Conservation (phyloP, 2,113 vertebrate species). For the Dendropsophus ebraccatus region DNA sequence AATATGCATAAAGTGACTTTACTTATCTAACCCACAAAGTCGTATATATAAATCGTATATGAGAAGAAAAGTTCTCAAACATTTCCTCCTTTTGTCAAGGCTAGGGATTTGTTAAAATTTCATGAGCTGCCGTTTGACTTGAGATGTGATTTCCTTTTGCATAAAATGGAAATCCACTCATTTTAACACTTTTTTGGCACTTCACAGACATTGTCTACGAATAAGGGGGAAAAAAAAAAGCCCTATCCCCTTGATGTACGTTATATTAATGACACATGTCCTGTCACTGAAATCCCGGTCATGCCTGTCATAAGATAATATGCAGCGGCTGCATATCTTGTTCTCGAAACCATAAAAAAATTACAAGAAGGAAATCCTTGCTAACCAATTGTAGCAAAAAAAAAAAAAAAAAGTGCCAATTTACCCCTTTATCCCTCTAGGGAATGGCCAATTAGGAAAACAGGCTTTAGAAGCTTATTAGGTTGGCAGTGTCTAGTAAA, state of each 20-base stretch:
- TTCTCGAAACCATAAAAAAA: slow-evolving; percentile 46
- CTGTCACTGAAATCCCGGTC: slow-evolving; percentile 38
- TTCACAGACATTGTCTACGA: neutral
- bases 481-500: slow-evolving; percentile 52
- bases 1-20: neutral
- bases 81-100: neutral
- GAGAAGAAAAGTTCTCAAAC: neutral
- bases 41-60: neutral
- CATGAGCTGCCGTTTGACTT: neutral
- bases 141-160: neutral
- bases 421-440: slow-evolving; percentile 50
- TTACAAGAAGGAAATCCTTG: slow-evolving; percentile 55
- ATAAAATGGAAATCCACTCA: slow-evolving; percentile 6
- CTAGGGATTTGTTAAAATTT: neutral
- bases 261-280: slow-evolving; percentile 49
- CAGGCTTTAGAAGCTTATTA: slow-evolving; percentile 57
- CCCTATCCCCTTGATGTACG: neutral
- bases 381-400: slow-evolving; percentile 44
- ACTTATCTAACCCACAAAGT: neutral
- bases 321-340: slow-evolving; percentile 7
- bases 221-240: slow-evolving; percentile 5
- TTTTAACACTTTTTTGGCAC: slow-evolving; percentile 13
- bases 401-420: slow-evolving; percentile 50
- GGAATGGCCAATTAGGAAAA: slow-evolving; percentile 58
- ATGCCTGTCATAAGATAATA: slow-evolving; percentile 43